Conservation (phyloP, 2,113 vertebrate species). For the Enhydra lutris region DNA sequence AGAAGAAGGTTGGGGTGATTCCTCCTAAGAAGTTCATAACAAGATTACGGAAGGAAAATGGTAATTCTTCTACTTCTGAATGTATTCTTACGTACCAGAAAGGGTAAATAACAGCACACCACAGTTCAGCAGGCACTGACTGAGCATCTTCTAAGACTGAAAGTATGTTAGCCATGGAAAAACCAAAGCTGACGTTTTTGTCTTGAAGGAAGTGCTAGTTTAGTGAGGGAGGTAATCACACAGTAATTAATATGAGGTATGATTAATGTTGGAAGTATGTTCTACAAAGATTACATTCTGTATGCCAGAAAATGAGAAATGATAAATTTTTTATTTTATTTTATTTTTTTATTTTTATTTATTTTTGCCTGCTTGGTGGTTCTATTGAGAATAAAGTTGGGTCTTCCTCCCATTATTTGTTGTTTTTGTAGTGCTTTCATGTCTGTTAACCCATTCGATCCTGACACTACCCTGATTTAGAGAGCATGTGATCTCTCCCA, state of each 20-base stretch:
- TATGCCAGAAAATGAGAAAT: not conserved
- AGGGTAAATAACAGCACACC: not conserved
- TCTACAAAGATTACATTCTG: not conserved
- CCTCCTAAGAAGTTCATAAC: conserved; percentile 91
- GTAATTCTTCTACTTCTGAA: conserved; percentile 73
- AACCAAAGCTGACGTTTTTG: not conserved
- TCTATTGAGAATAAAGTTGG: not conserved
- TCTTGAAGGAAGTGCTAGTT: not conserved
- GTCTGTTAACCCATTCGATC: not conserved
- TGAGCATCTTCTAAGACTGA: not conserved
- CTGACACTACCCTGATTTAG: not conserved
- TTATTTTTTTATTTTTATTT: no score
- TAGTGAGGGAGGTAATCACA: not conserved
- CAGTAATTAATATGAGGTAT: not conserved
- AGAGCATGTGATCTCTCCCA: not conserved
- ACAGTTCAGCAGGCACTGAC: not conserved
- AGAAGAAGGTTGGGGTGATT: conserved; percentile 90
- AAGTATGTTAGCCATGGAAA: not conserved
- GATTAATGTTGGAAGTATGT: not conserved
- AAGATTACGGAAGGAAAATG: conserved; percentile 88
- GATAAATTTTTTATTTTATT: not conserved
- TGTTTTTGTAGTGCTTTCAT: not conserved
- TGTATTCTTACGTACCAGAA: not conserved
- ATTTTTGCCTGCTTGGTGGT: not conserved
- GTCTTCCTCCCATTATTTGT: not conserved